A percentile compares a stretch with the other conserved stretches of the same genome.
These are phyloP conservation scores for Papilio aristodemus DNA, from an alignment of 1,140 invertebrate species.

Conservation along the genomic window DNA sequence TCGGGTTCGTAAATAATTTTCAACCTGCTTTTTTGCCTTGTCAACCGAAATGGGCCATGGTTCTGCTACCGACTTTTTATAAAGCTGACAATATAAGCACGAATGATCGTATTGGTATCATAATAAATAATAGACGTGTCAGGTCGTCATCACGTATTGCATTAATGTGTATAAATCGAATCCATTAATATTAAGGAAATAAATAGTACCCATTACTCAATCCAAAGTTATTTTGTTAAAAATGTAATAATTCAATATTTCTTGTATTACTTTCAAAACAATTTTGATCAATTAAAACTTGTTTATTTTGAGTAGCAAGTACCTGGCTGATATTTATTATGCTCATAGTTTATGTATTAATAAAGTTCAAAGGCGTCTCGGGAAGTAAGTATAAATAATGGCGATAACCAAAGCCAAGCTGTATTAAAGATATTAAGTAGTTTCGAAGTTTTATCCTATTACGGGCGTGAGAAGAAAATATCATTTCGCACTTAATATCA, in stretches of 20 bases:
- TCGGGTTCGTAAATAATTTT: slow-evolving; percentile 43
- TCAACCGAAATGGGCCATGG: slow-evolving; percentile 34
- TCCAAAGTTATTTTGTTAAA: too few species aligned
- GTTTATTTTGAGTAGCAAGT: background rate
- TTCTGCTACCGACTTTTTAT: slow-evolving; percentile 6
- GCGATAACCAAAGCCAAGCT: background rate
- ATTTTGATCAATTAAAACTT: background rate
- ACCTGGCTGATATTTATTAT: background rate
- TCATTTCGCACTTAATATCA: too few species aligned
- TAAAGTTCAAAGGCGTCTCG: slow-evolving; percentile 1
- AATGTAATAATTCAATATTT: too few species aligned
- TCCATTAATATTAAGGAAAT: too few species aligned
- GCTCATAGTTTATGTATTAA: slow-evolving; percentile 3
- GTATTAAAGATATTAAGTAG: slow-evolving; percentile 14
- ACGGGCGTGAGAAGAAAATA: slow-evolving; percentile 10
- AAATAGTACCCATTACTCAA: too few species aligned
- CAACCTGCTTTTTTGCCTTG: slow-evolving; percentile 34
- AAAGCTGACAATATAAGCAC: background rate
- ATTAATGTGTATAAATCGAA: too few species aligned
- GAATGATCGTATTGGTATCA: background rate
- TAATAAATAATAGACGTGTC: background rate
- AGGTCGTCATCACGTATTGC: background rate
- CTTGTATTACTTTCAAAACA: too few species aligned
- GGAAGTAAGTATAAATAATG: slow-evolving; percentile 11
- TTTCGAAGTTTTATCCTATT: slow-evolving; percentile 15